Evolutionary conservation across 2,797 vertebrate genomes (phyloP).

Genomic region (Furcifer pardalis): DNA sequence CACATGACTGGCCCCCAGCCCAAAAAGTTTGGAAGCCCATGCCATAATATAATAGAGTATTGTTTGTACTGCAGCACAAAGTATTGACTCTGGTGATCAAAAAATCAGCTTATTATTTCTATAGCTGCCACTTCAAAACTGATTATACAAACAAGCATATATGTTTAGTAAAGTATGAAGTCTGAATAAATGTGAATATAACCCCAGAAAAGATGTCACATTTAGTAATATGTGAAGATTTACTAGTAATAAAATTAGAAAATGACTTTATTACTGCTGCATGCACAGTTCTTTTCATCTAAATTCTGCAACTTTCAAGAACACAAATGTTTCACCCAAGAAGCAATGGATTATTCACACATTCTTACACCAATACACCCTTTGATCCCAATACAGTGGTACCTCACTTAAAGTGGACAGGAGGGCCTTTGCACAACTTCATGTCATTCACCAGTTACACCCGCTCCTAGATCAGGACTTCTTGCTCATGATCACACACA

Average conservation of each 20-base stretch:
- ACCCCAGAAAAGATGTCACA: constrained; percentile 22
- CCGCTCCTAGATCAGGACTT: too few relatives aligned
- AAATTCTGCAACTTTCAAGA: constrained; percentile 58
- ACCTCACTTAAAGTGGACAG: too few relatives aligned
- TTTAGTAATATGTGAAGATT: constrained; percentile 23
- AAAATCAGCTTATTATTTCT: constrained; percentile 1
- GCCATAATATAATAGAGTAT: background rate
- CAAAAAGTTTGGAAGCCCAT: too few relatives aligned
- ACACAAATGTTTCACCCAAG: constrained; percentile 55
- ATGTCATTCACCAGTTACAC: too few relatives aligned
- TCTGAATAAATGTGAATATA: background rate
- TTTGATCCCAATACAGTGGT: constrained; percentile 44
- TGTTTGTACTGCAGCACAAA: background rate
- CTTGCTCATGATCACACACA: too few relatives aligned
- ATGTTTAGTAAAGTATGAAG: background rate
- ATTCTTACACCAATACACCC: background rate
- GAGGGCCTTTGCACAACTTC: too few relatives aligned
- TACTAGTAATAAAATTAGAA: constrained; percentile 32
- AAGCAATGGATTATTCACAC: constrained; percentile 47
- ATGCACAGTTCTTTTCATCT: constrained; percentile 33
- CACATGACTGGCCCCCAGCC: too few relatives aligned
- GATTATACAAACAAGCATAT: background rate
- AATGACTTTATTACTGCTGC: constrained; percentile 30
- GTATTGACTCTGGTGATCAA: background rate
- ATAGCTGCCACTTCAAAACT: background rate